Conservation (phyloP, 2,888 invertebrate species). For the Acrocera orbiculus region DNA sequence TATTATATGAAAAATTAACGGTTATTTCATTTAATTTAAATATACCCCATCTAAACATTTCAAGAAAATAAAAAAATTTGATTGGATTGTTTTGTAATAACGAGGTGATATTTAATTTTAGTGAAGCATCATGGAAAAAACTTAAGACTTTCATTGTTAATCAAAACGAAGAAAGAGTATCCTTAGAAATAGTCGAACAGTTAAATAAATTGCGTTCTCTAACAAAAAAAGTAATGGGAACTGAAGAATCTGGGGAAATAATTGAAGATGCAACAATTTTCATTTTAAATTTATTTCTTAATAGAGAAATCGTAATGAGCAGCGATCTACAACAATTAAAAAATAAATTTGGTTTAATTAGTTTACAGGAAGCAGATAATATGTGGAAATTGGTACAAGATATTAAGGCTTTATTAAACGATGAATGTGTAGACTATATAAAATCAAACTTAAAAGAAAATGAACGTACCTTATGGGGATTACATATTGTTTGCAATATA, state of each 20-base stretch:
- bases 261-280: constrained; percentile 45
- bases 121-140: constrained; percentile 35
- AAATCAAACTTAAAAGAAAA: constrained; percentile 21
- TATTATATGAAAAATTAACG: too few relatives aligned
- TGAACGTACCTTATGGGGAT: constrained; percentile 8
- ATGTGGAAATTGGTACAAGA: constrained; percentile 40
- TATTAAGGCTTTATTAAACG: constrained; percentile 33
- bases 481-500: constrained; percentile 9
- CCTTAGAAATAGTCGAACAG: constrained; percentile 21
- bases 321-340: constrained; percentile 40
- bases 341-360: constrained; percentile 41
- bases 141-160: constrained; percentile 31
- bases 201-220: constrained; percentile 28
- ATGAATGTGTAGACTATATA: constrained; percentile 34
- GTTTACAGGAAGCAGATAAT: constrained; percentile 35
- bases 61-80: too few relatives aligned
- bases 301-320: constrained; percentile 37
- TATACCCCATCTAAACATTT: too few relatives aligned
- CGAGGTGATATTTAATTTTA: too few relatives aligned
- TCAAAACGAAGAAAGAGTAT: constrained; percentile 24
- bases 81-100: too few relatives aligned
- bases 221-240: constrained; percentile 32
- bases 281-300: constrained; percentile 41
- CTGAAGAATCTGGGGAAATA: constrained; percentile 38
- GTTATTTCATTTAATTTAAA: too few relatives aligned